Percentiles rank a stretch among this genome's conserved stretches.
Evolutionary conservation across 1,140 invertebrate genomes (phyloP).

Genomic region (Thaumetopoea pityocampa): DNA sequence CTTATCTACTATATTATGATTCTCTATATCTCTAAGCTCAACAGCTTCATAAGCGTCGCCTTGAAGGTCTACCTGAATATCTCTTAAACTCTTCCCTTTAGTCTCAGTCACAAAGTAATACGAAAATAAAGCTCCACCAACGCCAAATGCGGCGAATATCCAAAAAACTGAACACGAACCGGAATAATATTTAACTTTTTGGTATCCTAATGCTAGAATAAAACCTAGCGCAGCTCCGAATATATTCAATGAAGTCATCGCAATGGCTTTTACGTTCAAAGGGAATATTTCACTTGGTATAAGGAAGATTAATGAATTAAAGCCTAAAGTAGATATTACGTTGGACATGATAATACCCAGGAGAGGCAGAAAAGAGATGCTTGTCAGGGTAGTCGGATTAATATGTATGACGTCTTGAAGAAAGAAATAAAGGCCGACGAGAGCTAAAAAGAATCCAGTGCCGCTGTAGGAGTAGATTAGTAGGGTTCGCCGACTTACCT

Average conservation of each 20-base stretch:
- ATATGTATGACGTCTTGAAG: too few species aligned
- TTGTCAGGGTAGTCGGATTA: too few species aligned
- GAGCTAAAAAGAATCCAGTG: slow-evolving; percentile 64
- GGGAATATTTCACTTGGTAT: slow-evolving; percentile 79
- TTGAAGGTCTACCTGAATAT: slow-evolving; percentile 77
- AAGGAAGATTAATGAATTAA: slow-evolving; percentile 76
- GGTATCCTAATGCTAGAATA: slow-evolving; percentile 70
- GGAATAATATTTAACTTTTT: slow-evolving; percentile 59
- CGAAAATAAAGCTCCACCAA: slow-evolving; percentile 75
- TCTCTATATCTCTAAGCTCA: too few species aligned
- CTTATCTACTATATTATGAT: too few species aligned
- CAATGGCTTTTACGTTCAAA: slow-evolving; percentile 77
- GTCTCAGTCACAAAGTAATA: slow-evolving; percentile 82
- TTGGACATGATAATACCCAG: slow-evolving; percentile 74
- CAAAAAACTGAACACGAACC: slow-evolving; percentile 74
- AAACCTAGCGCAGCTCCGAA: slow-evolving; percentile 65
- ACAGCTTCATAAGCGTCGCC: slow-evolving; percentile 28
- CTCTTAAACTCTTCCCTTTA: slow-evolving; percentile 80
- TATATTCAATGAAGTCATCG: slow-evolving; percentile 61
- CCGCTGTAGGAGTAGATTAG: slow-evolving; percentile 78
- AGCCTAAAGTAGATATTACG: slow-evolving; percentile 74
- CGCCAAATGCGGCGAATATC: slow-evolving; percentile 67
- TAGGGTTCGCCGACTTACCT: slow-evolving; percentile 81
- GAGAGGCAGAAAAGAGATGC: too few species aligned
- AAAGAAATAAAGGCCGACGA: slow-evolving; percentile 35